Evolutionary conservation across 1,140 invertebrate species (phyloP), one percentile per base, ranked within the genome.

Genomic region (Drosophila murphyi): DNA sequence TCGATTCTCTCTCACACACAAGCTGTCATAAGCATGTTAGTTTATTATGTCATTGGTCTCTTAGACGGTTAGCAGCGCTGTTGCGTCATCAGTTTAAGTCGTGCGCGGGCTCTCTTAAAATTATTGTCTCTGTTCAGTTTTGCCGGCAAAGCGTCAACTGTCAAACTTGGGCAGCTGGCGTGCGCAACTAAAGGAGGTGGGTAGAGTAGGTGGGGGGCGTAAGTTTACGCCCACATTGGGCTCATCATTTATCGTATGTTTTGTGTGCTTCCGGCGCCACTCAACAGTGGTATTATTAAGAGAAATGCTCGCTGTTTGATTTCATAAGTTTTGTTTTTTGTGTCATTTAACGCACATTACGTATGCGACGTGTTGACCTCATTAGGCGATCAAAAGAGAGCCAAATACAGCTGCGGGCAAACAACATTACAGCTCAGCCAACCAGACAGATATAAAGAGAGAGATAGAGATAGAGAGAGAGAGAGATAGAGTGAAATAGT

Each of bases 141-240:
- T 80, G 83, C 83, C 83, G 83, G 83, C 85, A 80, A 88, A 83
- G 64, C 80, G 83, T 89, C 85, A 83, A 80, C 73, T 80, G 80
- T 83, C 70, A 82, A 68, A 77, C 67, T 62, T 52, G 51, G 43
- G 57, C 28, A 54, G 12, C 32, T 2, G 37, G 37, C 45, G 59
- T 37, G 31, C 43, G 8, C 5, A 20, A 43, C 47, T 10, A 10
- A 20, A 20, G 20, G 20, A 20, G 20, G 29, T 34, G 4, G 50
- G n/a, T 20, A 29, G 43, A n/a, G 8, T 7, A 10, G 34, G 10
- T 4, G 34, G 34, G 34, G 37, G 50, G 47, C 43, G 67, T 63
- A 29, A 56, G 35, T 39, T 39, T 57, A 72, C 69, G 56, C 68
- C 60, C 69, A 67, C 69, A 47, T 55, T 43, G 6, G 12, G 68